Base-by-base conservation (phyloP, 2,888 invertebrate genomes). In the Ecliptopera silaceata region DNA sequence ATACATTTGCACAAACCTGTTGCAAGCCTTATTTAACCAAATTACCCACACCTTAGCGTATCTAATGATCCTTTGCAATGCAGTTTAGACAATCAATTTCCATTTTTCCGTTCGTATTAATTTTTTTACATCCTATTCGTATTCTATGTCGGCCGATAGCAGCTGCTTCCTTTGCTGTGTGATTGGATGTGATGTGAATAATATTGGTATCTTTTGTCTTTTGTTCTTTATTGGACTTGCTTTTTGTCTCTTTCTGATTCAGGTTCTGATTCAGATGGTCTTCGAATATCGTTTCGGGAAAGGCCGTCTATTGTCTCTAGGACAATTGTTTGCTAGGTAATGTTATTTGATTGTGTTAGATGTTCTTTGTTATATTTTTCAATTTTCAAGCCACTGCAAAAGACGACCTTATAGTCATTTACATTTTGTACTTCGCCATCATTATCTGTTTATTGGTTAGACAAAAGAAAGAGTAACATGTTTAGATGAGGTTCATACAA, bases 151-250 rank as follows among this genome's bases (percentile, higher is more conserved):
- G 59, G 53, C 60, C 80, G 39, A 46, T 52, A 56, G 38, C 49
- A 59, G 53, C 60, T 66, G 70, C 65, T 79, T 83, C 83, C 82
- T 82, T 69, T 63, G 71, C 48, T 47, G 50, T 34, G 77, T 72
- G 77, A 26, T 55, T 11, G 51, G 46, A 49, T 34, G 77, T 72
- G 77, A 26, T 55, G n/a, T 56, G 80, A 77, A 80, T 80, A 56
- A n/a, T 59, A 65, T 68, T 38, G 38, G 17, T 52, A 39, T 32
- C 18, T 20, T 15, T 6, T 13, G 15, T 32, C n/a, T 47, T 20
- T n/a, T 58, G 36, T 56, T 42, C 1, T 41, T 20, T 31, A 31
- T 31, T 11, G 45, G 15, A 22, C 15, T 12, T 32, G 49, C 29
- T 39, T 18, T 48, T 12, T 50, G 17, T 44, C 10, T 17, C n/a